These are phyloP conservation scores for Syritta pipiens DNA, from an alignment of 2,888 invertebrate species.

Conservation along the genomic window DNA sequence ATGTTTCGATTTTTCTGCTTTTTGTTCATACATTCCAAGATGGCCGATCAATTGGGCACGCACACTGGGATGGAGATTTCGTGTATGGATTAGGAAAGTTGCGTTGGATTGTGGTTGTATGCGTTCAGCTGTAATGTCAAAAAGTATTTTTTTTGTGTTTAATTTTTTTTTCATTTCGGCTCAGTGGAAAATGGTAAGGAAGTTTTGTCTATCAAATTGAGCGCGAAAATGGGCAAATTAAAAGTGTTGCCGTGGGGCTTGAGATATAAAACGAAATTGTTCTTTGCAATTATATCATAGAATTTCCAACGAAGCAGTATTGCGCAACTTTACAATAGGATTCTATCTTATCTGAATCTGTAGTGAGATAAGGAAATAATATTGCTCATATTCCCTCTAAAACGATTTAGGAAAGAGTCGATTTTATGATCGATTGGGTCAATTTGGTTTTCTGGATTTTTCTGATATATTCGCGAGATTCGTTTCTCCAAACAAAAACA, in stretches of 20 bases:
- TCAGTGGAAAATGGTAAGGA: slow-evolving; percentile 14
- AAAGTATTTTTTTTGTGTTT: slow-evolving; percentile 28
- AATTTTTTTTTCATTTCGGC: slow-evolving; percentile 4
- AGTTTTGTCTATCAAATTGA: slow-evolving; percentile 34
- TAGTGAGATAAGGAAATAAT: too few species aligned
- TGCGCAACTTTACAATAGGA: too few species aligned
- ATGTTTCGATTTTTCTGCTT: slow-evolving; percentile 73
- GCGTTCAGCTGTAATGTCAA: slow-evolving; percentile 62
- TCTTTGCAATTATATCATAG: too few species aligned
- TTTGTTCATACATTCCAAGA: slow-evolving; percentile 76
- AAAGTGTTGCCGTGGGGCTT: slow-evolving; percentile 22
- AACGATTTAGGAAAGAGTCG: too few species aligned
- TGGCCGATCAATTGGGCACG: slow-evolving; percentile 70
- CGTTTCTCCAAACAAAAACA: too few species aligned
- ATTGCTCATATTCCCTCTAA: too few species aligned
- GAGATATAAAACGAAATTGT: too few species aligned
- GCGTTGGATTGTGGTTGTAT: slow-evolving; percentile 44
- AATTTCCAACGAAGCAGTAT: too few species aligned
- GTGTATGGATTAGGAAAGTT: slow-evolving; percentile 63
- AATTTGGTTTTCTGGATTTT: too few species aligned
- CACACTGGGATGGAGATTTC: slow-evolving; percentile 29
- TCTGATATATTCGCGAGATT: too few species aligned
- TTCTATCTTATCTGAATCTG: too few species aligned
- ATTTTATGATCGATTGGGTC: too few species aligned
- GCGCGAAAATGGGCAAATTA: slow-evolving; percentile 11